Base-by-base conservation (phyloP, 2,888 invertebrate genomes). In the Spodoptera exigua region DNA sequence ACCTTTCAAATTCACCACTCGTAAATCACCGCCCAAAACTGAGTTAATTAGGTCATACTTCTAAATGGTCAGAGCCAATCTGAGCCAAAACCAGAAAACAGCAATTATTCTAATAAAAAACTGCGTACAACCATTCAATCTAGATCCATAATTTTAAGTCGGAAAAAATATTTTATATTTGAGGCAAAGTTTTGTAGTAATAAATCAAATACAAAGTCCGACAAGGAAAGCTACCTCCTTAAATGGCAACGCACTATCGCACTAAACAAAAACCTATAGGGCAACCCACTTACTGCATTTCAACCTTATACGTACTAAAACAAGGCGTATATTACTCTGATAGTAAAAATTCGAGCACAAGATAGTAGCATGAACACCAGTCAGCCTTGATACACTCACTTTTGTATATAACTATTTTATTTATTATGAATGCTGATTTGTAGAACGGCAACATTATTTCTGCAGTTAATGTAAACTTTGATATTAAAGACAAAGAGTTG, bases 321-420 rank as follows among this genome's bases (percentile, higher is more conserved):
- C 64, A 85, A 76, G 80, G 87, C 76, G 71, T 70, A 73, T 76
- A 84, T 86, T 82, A 74, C 79, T 72, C 64, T 76, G 74, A 76
- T 77, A 64, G 67, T 63, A 70, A 71, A 79, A 85, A 83, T 83
- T 81, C 83, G 80, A 84, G 79, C 83, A 83, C 80, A 71, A 79
- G 78, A 77, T 76, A 79, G 76, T 75, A 66, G 73, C 76, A 78
- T 74, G 82, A 79, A 77, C 79, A 87, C 87, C 64, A 76, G 87
- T 82, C 85, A 85, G 83, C 90, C 90, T 90, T 90, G 89, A 78
- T 72, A 83, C 89, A 88, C 88, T 89, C 89, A 89, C 89, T 89
- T 89, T 88, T 85, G 85, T 87, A 80, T 80, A 79, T 70, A 75
- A 75, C 75, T 70, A 71, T 73, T 73, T 80, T 74, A 79, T 75